Base-by-base conservation (phyloP, 2,888 invertebrate species). In the Deilephila elpenor region DNA sequence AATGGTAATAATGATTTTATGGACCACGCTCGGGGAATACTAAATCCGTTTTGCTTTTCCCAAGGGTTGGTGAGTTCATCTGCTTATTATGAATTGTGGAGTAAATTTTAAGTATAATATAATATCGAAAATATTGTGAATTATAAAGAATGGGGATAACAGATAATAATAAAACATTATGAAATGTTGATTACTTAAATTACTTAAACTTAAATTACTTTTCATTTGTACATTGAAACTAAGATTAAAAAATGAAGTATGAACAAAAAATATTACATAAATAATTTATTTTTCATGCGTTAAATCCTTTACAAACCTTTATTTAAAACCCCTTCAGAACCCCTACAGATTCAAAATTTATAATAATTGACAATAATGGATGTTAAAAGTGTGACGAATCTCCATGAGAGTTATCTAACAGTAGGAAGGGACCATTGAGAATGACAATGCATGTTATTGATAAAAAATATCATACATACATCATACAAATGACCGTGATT, bases 301-400 rank as follows among this genome's bases (percentile, higher is more conserved):
- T 71, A 71, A 71, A 70, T 70, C 70, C 59, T 59, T 32, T 53
- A 56, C 59, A 56, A 71, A 53, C 56, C 59, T 56, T 32, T 71
- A 71, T 71, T 71, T 71, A 71, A 60, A 71, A 37, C 60, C 71
- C 82, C 82, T 74, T 82, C 83, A 82, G 82, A 79, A 80, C 77
- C 78, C 76, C 77, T 76, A 74, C 75, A 77, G 79, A 77, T 80
- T 83, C 80, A 75, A 79, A 83, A 83, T 85, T 84, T 82, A 83
- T 83, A 78, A 83, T 83, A 84, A 89, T 88, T 88, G 89, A 86
- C 79, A 86, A 87, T 86, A 89, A 90, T 89, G 82, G 83, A 89
- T 83, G 86, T 88, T 88, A 92, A 89, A 89, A 89, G 89, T 88
- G 82, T 93, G 89, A 89, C 92, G 89, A 92, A 93, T 91, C 82